These are phyloP conservation scores for Chionodraco myersi DNA, from an alignment of 2,113 vertebrate genomes.

Conservation along the genomic window DNA sequence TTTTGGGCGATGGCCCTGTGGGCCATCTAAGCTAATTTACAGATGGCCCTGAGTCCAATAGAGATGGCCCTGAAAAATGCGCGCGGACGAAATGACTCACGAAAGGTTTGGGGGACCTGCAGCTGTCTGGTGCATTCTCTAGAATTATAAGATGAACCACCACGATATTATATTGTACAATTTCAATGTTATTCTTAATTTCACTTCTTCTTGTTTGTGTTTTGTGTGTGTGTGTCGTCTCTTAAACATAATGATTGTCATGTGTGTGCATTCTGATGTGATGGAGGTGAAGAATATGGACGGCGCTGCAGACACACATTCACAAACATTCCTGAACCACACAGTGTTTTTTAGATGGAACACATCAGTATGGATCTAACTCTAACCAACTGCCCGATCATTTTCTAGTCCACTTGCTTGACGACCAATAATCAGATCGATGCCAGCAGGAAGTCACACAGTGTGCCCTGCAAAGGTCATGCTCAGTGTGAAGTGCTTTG, in stretches of 20 bases:
- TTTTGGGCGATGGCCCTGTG: background rate
- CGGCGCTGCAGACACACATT: background rate
- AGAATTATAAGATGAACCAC: too few relatives aligned
- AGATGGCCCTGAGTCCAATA: too few relatives aligned
- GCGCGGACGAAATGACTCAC: too few relatives aligned
- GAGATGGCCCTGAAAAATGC: too few relatives aligned
- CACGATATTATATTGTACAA: too few relatives aligned
- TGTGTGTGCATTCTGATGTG: slow-evolving; percentile 12
- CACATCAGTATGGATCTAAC: slow-evolving; percentile 1
- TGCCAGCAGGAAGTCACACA: slow-evolving; percentile 14
- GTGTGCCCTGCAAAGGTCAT: background rate
- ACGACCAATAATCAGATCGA: slow-evolving; percentile 5
- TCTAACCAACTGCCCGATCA: background rate
- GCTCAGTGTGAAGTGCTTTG: background rate
- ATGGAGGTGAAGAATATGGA: background rate
- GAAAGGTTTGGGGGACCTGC: too few relatives aligned
- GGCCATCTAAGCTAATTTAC: too few relatives aligned
- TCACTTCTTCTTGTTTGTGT: too few relatives aligned
- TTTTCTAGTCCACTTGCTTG: background rate
- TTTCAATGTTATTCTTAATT: too few relatives aligned
- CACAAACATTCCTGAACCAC: background rate
- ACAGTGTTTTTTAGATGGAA: background rate
- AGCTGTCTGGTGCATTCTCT: too few relatives aligned
- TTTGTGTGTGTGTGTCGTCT: too few relatives aligned
- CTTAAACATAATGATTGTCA: background rate